phyloP scores from a whole-genome alignment of 2,888 invertebrate genomes.

The Dinocampus coccinellae region DNA sequence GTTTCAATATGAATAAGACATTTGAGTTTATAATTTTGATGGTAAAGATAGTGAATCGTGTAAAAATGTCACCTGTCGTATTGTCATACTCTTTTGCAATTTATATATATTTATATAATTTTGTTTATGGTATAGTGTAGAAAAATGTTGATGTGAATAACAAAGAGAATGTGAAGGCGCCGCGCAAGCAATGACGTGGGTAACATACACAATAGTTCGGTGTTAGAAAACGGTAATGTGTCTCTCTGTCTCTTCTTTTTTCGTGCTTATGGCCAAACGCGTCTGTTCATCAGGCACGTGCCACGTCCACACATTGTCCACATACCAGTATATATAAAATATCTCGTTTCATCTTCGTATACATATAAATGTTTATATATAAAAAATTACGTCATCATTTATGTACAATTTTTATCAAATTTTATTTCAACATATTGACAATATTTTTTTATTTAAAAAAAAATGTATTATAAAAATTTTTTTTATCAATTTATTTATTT shows the following conservation, averaged over 20 bases:
- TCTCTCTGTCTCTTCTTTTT: background rate
- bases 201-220: background rate
- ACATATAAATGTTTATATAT: background rate
- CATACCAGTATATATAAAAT: slow-evolving; percentile 15
- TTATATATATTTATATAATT: background rate
- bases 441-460: too few species aligned
- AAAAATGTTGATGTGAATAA: slow-evolving; percentile 18
- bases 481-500: too few species aligned
- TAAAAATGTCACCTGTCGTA: slow-evolving; percentile 28
- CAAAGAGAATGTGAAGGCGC: background rate
- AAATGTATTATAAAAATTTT: too few species aligned
- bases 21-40: slow-evolving; percentile 24
- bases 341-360: slow-evolving; percentile 34
- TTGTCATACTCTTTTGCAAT: background rate
- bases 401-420: background rate
- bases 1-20: slow-evolving; percentile 13
- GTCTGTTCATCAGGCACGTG: slow-evolving; percentile 18
- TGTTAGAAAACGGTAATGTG: background rate
- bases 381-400: background rate
- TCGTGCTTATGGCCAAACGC: slow-evolving; percentile 9
- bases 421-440: background rate
- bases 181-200: background rate
- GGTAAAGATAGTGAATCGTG: slow-evolving; percentile 15
- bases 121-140: background rate
- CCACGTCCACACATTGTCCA: slow-evolving; percentile 12